phyloP scores from a whole-genome alignment of 2,113 vertebrate genomes.

The Misgurnus mizolepis region DNA sequence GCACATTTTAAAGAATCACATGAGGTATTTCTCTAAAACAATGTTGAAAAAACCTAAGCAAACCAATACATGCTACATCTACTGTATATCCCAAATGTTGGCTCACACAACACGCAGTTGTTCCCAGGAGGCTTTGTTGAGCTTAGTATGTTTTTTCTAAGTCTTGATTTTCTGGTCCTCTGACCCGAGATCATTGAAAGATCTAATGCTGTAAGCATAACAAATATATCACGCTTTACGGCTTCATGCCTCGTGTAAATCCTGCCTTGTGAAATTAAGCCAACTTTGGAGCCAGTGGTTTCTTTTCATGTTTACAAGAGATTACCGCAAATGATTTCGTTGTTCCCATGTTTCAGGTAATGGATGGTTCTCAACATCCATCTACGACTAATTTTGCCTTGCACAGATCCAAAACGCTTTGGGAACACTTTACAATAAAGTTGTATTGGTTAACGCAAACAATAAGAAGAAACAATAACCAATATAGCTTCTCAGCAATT shows the following conservation, averaged over 20 bases:
- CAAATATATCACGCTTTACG: conserved; percentile 58
- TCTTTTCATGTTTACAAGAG: conserved; percentile 35
- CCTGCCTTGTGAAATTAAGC: conserved; percentile 18
- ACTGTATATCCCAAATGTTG: background rate
- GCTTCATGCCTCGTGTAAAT: conserved; percentile 50
- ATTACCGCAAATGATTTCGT: conserved; percentile 17
- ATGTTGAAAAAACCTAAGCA: background rate
- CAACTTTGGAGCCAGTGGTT: conserved; percentile 40
- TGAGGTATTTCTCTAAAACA: too few species aligned
- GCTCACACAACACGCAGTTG: background rate
- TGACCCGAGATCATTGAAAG: background rate
- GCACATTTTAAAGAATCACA: too few species aligned
- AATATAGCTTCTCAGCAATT: too few species aligned
- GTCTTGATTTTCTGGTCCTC: background rate
- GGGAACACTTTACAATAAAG: background rate
- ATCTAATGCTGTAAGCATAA: conserved; percentile 40
- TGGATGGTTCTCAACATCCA: conserved; percentile 8
- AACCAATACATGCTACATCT: background rate
- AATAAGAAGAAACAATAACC: too few species aligned
- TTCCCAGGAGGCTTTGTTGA: conserved; percentile 17
- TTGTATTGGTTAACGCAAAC: too few species aligned
- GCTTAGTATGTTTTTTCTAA: conserved; percentile 1
- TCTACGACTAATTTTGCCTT: conserved; percentile 28
- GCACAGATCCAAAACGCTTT: background rate
- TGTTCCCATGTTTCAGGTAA: conserved; percentile 26